phyloP scores from a whole-genome alignment of 2,797 vertebrate species.

The Chelonia mydas region DNA sequence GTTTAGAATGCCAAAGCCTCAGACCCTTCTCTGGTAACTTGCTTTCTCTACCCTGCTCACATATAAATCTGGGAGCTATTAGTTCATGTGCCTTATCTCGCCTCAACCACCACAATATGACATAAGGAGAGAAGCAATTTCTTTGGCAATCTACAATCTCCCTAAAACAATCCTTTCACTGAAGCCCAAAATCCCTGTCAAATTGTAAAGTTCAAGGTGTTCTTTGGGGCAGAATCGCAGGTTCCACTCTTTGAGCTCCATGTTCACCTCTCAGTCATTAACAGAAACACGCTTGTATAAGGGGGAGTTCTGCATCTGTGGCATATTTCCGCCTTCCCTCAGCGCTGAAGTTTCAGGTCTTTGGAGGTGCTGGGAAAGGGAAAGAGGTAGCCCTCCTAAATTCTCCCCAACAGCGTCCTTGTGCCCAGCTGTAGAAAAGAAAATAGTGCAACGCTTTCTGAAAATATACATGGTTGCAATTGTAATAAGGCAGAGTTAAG shows the following conservation, averaged over 20 bases:
- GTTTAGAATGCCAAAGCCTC: not conserved
- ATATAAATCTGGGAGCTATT: not conserved
- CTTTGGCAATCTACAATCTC: not conserved
- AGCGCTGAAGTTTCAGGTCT: too few species aligned
- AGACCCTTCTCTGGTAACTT: not conserved
- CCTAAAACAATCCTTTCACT: not conserved
- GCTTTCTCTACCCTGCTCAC: not conserved
- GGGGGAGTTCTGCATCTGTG: not conserved
- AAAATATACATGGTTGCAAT: not conserved
- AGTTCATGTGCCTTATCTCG: not conserved
- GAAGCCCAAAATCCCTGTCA: not conserved
- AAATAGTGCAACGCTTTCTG: too few species aligned
- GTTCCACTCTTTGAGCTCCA: too few species aligned
- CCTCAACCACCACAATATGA: not conserved
- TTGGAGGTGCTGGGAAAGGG: too few species aligned
- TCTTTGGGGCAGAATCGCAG: not conserved
- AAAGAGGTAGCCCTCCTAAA: not conserved
- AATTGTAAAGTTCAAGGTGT: not conserved
- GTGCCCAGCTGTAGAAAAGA: too few species aligned
- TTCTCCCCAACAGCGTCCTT: not conserved
- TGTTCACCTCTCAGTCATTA: not conserved
- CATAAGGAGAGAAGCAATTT: not conserved
- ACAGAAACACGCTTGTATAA: not conserved
- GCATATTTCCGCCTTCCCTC: accelerated
- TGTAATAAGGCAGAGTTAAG: not conserved